Base-by-base conservation (phyloP, 2,113 vertebrate species). In the Oxyura jamaicensis region DNA sequence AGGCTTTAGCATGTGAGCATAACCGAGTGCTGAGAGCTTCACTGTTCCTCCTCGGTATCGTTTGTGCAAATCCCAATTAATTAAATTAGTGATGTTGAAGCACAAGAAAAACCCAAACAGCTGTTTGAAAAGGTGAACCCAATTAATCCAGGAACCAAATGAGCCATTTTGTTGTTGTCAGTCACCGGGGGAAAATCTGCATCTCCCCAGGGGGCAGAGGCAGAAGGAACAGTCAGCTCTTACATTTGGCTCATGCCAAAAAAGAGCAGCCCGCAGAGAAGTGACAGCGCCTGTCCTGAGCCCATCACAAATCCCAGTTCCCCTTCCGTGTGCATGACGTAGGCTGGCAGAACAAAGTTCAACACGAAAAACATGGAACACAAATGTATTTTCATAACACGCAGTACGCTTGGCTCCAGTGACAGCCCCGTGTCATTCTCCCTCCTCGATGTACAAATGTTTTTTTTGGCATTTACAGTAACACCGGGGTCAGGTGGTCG, bases 181-280 rank as follows among this genome's bases (percentile, higher is more conserved):
- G 33, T 7, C 63, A 41, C 48, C 31, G 3, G 11, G 11, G 16
- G 17, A 83, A 58, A 62, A 23, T 13, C 20, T 2, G 28, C 5
- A 0, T 6, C 35, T 28, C 50, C 42, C 56, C 3, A 33, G 39
- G 5, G n/a, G 19, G 44, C 2, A 6, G 11, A 41, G 8, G 8
- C 8, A 0, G 26, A n/a, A 8, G 4, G 3, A 39, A 12, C 29
- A 26, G 0, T 7, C 10, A 22, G 22, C 22, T 46, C 42, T 29
- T 6, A 12, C 19, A 6, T 50, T 29, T 8, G 8, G 4, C 17
- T 65, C 58, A 6, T 48, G 16, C n/a, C 13, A 55, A 55, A 79
- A 72, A 65, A 1, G 1, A 13, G 31, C 26, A 44, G 28, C 28
- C 9, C 8, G 2, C 28, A 44, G 39, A 48, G 46, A 52, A 42